A percentile compares a stretch with the other conserved stretches of the same genome.
phyloP scores from a whole-genome alignment of 2,888 invertebrate species.

The Ctenicera cuprea region DNA sequence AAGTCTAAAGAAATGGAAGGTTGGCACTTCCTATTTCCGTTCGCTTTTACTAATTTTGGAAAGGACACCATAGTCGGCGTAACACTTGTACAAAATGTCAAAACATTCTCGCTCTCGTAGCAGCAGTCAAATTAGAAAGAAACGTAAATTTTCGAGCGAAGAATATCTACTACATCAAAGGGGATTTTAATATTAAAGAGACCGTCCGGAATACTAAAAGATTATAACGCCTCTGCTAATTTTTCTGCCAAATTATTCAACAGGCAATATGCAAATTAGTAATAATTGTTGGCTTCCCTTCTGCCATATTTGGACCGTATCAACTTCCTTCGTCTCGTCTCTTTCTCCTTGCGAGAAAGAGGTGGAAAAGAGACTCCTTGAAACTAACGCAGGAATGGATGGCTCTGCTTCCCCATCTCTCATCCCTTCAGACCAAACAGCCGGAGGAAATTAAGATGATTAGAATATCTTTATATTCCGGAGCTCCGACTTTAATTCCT shows the following conservation, averaged over 20 bases:
- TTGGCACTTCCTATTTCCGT: constrained; percentile 38
- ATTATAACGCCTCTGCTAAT: constrained; percentile 49
- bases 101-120: constrained; percentile 1
- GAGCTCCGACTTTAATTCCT: constrained; percentile 23
- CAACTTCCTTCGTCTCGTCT: constrained; percentile 17
- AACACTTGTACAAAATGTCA: not conserved
- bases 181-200: constrained; percentile 48
- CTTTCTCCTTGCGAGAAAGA: not conserved
- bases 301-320: constrained; percentile 47
- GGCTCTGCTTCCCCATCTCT: not conserved
- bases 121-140: constrained; percentile 33
- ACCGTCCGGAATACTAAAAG: constrained; percentile 39
- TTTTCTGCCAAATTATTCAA: constrained; percentile 57
- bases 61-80: not conserved
- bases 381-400: constrained; percentile 24
- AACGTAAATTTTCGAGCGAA: constrained; percentile 35
- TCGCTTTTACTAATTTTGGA: constrained; percentile 35
- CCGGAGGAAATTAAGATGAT: constrained; percentile 35
- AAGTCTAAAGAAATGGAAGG: constrained; percentile 29
- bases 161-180: constrained; percentile 41
- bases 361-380: constrained; percentile 20
- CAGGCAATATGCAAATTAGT: constrained; percentile 57
- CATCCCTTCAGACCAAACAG: constrained; percentile 15
- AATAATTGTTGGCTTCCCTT: constrained; percentile 56
- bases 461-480: constrained; percentile 38